phyloP scores from a whole-genome alignment of 2,797 vertebrate species.

The Eulemur coronatus region DNA sequence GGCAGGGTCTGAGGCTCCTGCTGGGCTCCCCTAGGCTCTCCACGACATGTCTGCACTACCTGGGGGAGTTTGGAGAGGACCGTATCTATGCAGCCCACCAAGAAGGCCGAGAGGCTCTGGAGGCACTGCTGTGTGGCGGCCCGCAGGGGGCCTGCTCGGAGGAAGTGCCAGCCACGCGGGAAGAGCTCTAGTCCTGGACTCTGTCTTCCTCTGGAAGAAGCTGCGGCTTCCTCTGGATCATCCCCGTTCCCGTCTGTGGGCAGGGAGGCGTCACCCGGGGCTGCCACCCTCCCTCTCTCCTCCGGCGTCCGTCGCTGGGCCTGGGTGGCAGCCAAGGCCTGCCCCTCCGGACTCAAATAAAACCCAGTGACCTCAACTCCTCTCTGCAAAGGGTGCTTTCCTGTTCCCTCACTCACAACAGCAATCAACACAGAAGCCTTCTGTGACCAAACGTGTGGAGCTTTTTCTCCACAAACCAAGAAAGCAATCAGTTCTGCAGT shows the following conservation, averaged over 20 bases:
- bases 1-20: neutral
- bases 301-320: neutral
- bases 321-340: neutral
- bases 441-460: neutral
- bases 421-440: neutral
- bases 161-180: neutral
- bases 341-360: slow-evolving; percentile 62
- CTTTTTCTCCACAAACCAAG: neutral
- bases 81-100: slow-evolving; percentile 79
- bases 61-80: slow-evolving; percentile 83
- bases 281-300: neutral
- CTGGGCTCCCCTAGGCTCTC: slow-evolving; percentile 76
- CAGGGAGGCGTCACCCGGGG: neutral
- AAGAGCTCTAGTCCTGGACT: slow-evolving; percentile 60
- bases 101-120: slow-evolving; percentile 68
- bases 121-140: slow-evolving; percentile 79
- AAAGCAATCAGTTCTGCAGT: neutral
- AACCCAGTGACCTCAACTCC: slow-evolving; percentile 20
- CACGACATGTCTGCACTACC: slow-evolving; percentile 78
- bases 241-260: neutral
- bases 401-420: neutral
- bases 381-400: slow-evolving; percentile 19
- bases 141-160: slow-evolving; percentile 14
- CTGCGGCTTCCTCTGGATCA: neutral
- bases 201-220: neutral